Percentiles rank a stretch among this genome's conserved stretches.
Conservation (phyloP, 2,113 vertebrate genomes). For the Macaca fascicularis region T2T-MFA8v1.1 NC_088389.1:82021001-82021500, state of each 20-base stretch:
- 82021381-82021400: no score
- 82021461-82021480: no score
- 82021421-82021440: no score
- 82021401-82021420: no score
- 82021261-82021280: neutral
- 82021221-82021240: constrained; percentile 44
- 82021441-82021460: no score
- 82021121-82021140: neutral
- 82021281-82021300: neutral
- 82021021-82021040: neutral
- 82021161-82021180: neutral
- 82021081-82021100: neutral
- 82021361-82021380: no score
- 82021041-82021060: neutral
- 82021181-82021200: neutral
- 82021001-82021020: constrained; percentile 6
- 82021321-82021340: no score
- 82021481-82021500: no score
- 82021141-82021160: neutral
- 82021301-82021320: neutral
- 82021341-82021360: no score
- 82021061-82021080: neutral
- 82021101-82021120: neutral
- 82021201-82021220: neutral
- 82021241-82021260: neutral